Base-by-base conservation (phyloP, 2,797 vertebrate genomes). In the Phalloptychus januarius region DNA sequence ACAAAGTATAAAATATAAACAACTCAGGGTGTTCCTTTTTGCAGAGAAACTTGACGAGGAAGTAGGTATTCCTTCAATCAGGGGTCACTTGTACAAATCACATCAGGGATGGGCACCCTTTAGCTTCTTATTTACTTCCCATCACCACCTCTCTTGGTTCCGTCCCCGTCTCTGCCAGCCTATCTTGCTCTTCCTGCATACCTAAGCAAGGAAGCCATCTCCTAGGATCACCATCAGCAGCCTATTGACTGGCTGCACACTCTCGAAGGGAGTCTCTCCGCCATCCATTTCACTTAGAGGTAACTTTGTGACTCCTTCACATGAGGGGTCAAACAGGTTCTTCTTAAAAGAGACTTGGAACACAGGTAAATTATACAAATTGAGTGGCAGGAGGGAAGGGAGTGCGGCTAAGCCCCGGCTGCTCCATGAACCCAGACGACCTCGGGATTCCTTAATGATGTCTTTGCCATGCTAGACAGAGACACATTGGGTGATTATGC, bases 381-480 rank as follows among this genome's bases (percentile, higher is more conserved):
- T 91, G 90, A 95, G 87, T 85, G 92, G 90, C 86, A 87, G 84
- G 85, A 89, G 83, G 84, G 81, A 89, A 83, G 80, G 89, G 79
- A 84, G 87, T 23, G 69, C 52, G 38, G 86, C 82, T 65, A 83
- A 88, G 80, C 44, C 85, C 79, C 75, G 0, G 79, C 79, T 76
- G 81, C 77, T 77, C 83, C 1, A 44, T 92, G 93, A 94, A 93
- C 94, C 86, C 83, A 46, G 58, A 52, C 75, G 78, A 93, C 93
- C 93, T 81, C 77, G 0, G 79, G 84, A 86, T 92, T 91, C 80
- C 90, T 91, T 95, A 95, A 95, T 94, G 90, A 94, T 93, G 90
- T 86, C 92, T 92, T 87, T 79, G 85, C 86, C 73, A 38, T 92
- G 92, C 87, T 86, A 89, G 86, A 91, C 72, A 23, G 90, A 94